phyloP scores from a whole-genome alignment of 2,113 vertebrate species.

The Neogobius melanostomus region DNA sequence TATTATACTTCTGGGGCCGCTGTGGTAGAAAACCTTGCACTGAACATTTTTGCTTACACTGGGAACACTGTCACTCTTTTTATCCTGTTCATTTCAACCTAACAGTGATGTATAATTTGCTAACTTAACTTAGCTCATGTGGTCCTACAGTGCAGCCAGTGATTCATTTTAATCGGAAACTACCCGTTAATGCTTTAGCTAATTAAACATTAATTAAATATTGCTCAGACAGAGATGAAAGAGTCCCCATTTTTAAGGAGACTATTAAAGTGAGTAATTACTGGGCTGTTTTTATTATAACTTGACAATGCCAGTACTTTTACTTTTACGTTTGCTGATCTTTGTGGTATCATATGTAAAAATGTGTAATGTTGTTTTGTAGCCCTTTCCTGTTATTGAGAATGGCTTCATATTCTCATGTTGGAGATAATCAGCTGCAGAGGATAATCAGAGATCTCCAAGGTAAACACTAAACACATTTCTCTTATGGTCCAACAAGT shows the following conservation, averaged over 20 bases:
- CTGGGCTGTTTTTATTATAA: slow-evolving; percentile 8
- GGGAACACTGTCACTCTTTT: background rate
- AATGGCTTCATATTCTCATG: slow-evolving; percentile 81
- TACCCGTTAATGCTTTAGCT: background rate
- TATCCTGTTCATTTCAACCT: background rate
- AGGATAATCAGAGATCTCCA: slow-evolving; percentile 92
- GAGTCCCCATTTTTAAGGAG: slow-evolving; percentile 1
- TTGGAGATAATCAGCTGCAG: slow-evolving; percentile 89
- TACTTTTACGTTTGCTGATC: background rate
- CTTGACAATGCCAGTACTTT: background rate
- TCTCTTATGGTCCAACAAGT: background rate
- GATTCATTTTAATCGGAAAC: background rate
- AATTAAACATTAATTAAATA: slow-evolving; percentile 12
- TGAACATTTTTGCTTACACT: background rate
- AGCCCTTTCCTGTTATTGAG: slow-evolving; percentile 16
- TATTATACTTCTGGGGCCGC: background rate
- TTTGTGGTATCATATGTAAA: background rate
- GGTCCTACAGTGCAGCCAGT: background rate
- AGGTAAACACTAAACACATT: slow-evolving; percentile 71
- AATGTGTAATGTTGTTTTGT: background rate
- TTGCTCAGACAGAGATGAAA: slow-evolving; percentile 2
- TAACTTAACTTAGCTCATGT: slow-evolving; percentile 23
- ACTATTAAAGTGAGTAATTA: slow-evolving; percentile 3
- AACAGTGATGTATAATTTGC: background rate
- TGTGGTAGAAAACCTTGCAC: background rate